These are phyloP conservation scores for Epistrophe eligans DNA, from an alignment of 2,888 invertebrate species.

Conservation along the genomic window DNA sequence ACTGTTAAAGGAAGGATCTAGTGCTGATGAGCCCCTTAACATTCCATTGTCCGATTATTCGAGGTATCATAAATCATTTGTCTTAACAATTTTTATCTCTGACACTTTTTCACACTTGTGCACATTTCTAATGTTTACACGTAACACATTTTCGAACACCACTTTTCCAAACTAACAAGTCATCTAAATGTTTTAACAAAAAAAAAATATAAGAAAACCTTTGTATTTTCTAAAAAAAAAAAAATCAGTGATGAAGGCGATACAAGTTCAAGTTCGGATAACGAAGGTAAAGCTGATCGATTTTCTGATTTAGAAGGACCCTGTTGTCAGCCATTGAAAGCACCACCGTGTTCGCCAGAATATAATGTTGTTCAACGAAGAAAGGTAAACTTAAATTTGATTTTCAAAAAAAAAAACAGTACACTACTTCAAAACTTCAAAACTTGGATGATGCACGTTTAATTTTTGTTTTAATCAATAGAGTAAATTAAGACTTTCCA, in stretches of 20 bases:
- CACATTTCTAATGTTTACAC: not conserved
- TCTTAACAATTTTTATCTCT: not conserved
- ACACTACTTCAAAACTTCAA: not conserved
- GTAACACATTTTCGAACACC: not conserved
- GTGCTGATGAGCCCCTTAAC: slow-evolving; percentile 94
- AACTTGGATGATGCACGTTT: not conserved
- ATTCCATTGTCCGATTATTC: slow-evolving; percentile 94
- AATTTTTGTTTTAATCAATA: slow-evolving; percentile 53
- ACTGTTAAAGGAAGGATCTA: slow-evolving; percentile 92
- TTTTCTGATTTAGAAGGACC: slow-evolving; percentile 83
- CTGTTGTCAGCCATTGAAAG: slow-evolving; percentile 84
- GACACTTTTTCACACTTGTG: not conserved
- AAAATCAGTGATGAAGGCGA: slow-evolving; percentile 90
- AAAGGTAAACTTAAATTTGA: slow-evolving; percentile 78
- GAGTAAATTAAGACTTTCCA: slow-evolving; percentile 80
- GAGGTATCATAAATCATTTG: slow-evolving; percentile 85
- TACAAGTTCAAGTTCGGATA: slow-evolving; percentile 89
- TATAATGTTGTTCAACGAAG: slow-evolving; percentile 79
- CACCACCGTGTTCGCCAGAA: slow-evolving; percentile 90
- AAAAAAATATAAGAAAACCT: not conserved
- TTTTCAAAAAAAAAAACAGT: not conserved
- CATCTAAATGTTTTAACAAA: not conserved
- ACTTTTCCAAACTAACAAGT: slow-evolving; percentile 32
- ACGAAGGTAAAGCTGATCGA: slow-evolving; percentile 84
- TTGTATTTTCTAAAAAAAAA: slow-evolving; percentile 16